Conservation (phyloP, 2,113 vertebrate genomes). For the Antechinus stuartii region DNA sequence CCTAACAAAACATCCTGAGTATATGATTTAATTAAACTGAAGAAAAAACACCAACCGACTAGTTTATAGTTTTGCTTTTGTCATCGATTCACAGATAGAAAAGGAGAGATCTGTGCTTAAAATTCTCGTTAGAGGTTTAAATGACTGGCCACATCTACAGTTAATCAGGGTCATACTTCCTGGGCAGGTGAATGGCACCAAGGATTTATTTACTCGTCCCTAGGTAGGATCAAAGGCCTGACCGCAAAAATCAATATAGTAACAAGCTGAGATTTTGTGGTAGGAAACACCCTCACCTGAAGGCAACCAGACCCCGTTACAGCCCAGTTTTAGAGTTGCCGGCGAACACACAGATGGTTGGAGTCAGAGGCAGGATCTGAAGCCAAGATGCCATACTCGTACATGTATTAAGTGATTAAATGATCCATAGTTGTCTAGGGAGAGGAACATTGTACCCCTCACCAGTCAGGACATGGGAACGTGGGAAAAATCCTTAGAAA, state of each 20-base stretch:
- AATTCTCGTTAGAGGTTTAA: conserved; percentile 68
- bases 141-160: conserved; percentile 68
- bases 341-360: not conserved
- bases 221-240: not conserved
- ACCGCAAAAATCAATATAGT: not conserved
- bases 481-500: not conserved
- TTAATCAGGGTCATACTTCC: conserved; percentile 55
- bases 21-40: conserved; percentile 69
- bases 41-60: conserved; percentile 52
- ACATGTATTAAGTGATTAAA: not conserved
- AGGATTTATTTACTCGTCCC: conserved; percentile 47
- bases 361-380: not conserved
- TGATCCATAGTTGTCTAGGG: not conserved
- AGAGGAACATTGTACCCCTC: not conserved
- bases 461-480: not conserved
- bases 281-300: not conserved
- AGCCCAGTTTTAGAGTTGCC: not conserved
- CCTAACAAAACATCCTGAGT: conserved; percentile 77
- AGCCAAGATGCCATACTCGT: not conserved
- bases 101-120: conserved; percentile 77
- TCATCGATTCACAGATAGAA: conserved; percentile 42
- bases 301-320: not conserved
- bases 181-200: conserved; percentile 62
- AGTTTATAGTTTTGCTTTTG: conserved; percentile 74
- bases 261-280: not conserved